Evolutionary conservation across 2,888 invertebrate species (phyloP), one percentile per base, ranked within the genome.

Genomic region (Acronicta aceris): DNA sequence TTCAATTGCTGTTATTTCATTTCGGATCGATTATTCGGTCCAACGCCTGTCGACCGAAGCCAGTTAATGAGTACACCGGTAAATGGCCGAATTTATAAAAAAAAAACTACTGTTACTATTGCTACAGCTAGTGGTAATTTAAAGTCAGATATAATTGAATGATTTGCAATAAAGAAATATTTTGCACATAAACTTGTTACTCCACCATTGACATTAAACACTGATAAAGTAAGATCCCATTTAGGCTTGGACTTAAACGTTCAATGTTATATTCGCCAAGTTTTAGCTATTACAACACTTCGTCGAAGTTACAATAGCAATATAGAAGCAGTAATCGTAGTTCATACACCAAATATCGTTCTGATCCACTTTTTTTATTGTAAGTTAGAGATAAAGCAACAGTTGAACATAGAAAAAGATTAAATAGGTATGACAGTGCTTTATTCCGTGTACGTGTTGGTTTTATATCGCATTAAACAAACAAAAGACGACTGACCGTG

Each of bases 381-480:
- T 17, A 33, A 46, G 40, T 43, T 21, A 49, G 57, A 63, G 57
- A 72, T 53, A 38, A 40, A 25, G 21, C 38, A n/a, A 46, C 60
- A 63, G 67, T 76, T 78, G 68, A 81, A 81, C 59, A 62, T 58
- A 72, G 74, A 78, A 76, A 81, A 84, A 83, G 79, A 78, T 74
- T 60, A 61, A 78, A 82, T 71, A n/a, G n/a, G n/a, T n/a, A 69
- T 67, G 79, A 78, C 74, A 74, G 71, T 78, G 78, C 80, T 78
- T 76, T 86, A 84, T 86, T 87, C 81, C 78, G 71, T 82, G 81
- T 84, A 82, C 87, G 85, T 88, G 90, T 91, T 87, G 87, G 87
- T 88, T 91, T 90, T 91, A 86, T 91, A 85, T 79, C 74, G 84
- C 81, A 81, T 87, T 91, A 88, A 89, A 90, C 90, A 91, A 92